phyloP scores from a whole-genome alignment of 2,113 vertebrate genomes.

The Podocnemis expansa region DNA sequence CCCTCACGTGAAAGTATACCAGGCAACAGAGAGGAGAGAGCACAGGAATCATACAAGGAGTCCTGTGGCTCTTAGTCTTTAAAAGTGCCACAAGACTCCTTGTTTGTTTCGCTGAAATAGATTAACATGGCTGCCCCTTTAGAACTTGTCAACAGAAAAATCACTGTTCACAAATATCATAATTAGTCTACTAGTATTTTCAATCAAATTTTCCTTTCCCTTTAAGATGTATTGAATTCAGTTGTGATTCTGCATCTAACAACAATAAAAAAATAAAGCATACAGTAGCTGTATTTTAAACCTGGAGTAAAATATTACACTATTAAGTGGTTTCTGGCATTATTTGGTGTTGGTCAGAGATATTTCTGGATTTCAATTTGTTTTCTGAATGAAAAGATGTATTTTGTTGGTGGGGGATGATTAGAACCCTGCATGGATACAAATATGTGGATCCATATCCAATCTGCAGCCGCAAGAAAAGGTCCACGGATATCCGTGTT shows the following conservation, averaged over 20 bases:
- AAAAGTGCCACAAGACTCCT: too few relatives aligned
- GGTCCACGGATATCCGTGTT: too few relatives aligned
- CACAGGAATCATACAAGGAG: not conserved
- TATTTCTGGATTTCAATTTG: not conserved
- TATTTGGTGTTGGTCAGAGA: not conserved
- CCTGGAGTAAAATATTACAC: not conserved
- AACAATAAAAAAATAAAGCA: not conserved
- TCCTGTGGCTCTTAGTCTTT: too few relatives aligned
- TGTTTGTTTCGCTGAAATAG: too few relatives aligned
- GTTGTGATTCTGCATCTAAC: accelerated
- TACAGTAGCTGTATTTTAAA: not conserved
- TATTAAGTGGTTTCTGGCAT: not conserved
- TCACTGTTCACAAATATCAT: not conserved
- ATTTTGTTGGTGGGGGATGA: not conserved
- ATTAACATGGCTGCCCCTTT: too few relatives aligned
- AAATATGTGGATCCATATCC: too few relatives aligned
- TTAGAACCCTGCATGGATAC: too few relatives aligned
- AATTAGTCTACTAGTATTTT: not conserved
- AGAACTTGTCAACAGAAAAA: too few relatives aligned
- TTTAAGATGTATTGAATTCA: not conserved
- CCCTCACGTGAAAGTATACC: not conserved
- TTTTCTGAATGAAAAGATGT: accelerated
- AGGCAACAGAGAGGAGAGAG: not conserved
- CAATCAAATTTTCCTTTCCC: not conserved
- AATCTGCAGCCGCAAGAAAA: too few relatives aligned